Percentiles rank a stretch among this genome's conserved stretches.
Evolutionary conservation across 53 echinoderm and acorn worm species (phyloP).

Genomic region (Apostichopus leukothele): DNA sequence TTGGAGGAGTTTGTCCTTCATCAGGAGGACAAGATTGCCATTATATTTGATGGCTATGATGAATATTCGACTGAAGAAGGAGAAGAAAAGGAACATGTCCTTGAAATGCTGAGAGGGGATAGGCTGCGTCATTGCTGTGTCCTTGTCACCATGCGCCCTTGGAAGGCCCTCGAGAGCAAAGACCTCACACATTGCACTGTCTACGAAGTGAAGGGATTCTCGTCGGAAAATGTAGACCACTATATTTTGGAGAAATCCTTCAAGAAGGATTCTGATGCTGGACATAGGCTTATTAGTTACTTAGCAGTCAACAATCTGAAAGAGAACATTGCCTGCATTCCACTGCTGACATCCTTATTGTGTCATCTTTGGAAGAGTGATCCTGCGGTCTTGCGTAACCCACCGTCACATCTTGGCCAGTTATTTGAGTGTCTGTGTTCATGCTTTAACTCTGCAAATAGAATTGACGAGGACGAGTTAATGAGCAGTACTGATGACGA

Average conservation of each 20-base stretch:
- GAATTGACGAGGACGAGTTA: neutral
- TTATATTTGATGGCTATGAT: slow-evolving; percentile 49
- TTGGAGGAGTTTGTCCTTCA: slow-evolving; percentile 8
- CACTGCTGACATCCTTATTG: slow-evolving; percentile 21
- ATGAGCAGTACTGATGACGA: slow-evolving; percentile 23
- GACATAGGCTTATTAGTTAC: slow-evolving; percentile 24
- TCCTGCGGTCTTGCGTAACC: neutral
- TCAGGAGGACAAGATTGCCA: slow-evolving; percentile 21
- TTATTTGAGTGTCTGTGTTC: slow-evolving; percentile 20
- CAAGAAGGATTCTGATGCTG: slow-evolving; percentile 4
- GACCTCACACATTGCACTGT: slow-evolving; percentile 10
- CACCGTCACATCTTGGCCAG: slow-evolving; percentile 12
- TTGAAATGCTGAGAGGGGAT: slow-evolving; percentile 3
- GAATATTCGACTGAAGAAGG: neutral
- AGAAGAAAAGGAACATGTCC: neutral
- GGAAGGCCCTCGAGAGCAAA: slow-evolving; percentile 40
- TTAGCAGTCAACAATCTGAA: slow-evolving; percentile 28
- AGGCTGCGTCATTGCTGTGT: slow-evolving; percentile 28
- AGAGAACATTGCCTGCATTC: slow-evolving; percentile 38
- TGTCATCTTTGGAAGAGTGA: slow-evolving; percentile 41
- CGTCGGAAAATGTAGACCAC: slow-evolving; percentile 34
- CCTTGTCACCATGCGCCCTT: slow-evolving; percentile 41
- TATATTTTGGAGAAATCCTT: slow-evolving; percentile 36
- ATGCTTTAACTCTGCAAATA: neutral
- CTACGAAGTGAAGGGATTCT: slow-evolving; percentile 40